phyloP scores from a whole-genome alignment of 2,113 vertebrate species.

The Ochotona curzoniae region DNA sequence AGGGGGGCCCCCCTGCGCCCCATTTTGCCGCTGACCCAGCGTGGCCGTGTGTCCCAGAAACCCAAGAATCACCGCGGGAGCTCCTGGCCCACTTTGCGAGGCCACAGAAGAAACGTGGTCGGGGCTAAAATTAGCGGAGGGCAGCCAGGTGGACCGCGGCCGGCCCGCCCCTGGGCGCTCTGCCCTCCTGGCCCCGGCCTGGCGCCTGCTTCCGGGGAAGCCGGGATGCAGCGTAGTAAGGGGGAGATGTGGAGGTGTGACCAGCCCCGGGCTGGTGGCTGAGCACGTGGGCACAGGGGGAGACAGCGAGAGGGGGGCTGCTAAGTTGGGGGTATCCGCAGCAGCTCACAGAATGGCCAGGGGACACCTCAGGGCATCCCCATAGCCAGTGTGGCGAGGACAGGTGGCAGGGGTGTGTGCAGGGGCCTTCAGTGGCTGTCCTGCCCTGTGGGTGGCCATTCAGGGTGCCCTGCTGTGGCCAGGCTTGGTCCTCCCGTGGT shows the following conservation, averaged over 20 bases:
- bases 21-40: constrained; percentile 78
- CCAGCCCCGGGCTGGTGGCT: constrained; percentile 21
- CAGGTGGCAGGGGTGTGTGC: not conserved
- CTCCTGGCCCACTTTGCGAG: constrained; percentile 72
- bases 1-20: constrained; percentile 67
- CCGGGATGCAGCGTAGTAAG: not conserved
- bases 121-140: constrained; percentile 80
- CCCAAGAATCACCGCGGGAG: constrained; percentile 75
- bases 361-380: not conserved
- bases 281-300: not conserved
- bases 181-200: constrained; percentile 64
- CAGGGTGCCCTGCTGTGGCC: not conserved
- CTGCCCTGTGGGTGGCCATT: no score
- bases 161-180: not conserved
- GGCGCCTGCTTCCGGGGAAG: not conserved
- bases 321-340: not conserved
- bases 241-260: not conserved
- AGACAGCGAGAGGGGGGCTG: not conserved
- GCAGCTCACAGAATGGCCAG: not conserved
- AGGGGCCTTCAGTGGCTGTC: not conserved
- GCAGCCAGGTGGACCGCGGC: constrained; percentile 66
- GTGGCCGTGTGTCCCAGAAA: constrained; percentile 78
- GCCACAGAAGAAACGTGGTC: constrained; percentile 56
- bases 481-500: not conserved
- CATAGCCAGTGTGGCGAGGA: not conserved